Percentiles rank a stretch among this genome's conserved stretches.
phyloP scores from a whole-genome alignment of 2,113 vertebrate species.

The Trematocara stigmaticum region DNA sequence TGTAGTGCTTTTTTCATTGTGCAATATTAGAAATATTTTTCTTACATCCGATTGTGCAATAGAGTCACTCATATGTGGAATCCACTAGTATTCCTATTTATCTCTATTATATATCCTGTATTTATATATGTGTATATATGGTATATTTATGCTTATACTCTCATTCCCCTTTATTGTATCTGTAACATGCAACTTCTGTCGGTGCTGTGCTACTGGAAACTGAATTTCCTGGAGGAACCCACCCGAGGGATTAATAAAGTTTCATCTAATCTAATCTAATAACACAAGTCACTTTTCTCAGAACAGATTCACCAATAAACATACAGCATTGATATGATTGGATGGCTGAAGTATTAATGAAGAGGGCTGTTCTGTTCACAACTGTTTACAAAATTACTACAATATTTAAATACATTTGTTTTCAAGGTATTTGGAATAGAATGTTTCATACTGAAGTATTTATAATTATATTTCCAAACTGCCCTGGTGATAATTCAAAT shows the following conservation, averaged over 20 bases:
- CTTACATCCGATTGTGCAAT: rapidly evolving
- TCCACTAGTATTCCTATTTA: not conserved
- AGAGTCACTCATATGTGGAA: not conserved
- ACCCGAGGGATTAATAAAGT: not conserved
- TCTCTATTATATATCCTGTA: not conserved
- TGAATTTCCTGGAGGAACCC: not conserved
- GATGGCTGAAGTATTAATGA: rapidly evolving
- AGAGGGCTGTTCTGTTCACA: not conserved
- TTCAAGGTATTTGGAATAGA: not conserved
- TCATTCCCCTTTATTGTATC: not conserved
- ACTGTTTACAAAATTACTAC: not conserved
- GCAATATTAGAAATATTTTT: not conserved
- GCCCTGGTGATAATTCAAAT: not conserved
- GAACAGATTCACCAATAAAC: not conserved
- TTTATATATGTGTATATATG: not conserved
- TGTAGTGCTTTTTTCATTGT: not conserved
- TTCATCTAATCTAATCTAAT: not conserved
- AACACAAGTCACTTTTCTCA: not conserved
- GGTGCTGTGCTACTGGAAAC: not conserved
- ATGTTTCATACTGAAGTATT: not conserved
- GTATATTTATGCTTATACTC: not conserved
- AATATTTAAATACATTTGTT: not conserved
- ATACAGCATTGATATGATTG: not conserved
- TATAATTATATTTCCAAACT: not conserved
- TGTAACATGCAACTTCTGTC: not conserved